These are phyloP conservation scores for Drosophila busckii DNA, from an alignment of 1,140 invertebrate genomes.

Conservation along the genomic window DNA sequence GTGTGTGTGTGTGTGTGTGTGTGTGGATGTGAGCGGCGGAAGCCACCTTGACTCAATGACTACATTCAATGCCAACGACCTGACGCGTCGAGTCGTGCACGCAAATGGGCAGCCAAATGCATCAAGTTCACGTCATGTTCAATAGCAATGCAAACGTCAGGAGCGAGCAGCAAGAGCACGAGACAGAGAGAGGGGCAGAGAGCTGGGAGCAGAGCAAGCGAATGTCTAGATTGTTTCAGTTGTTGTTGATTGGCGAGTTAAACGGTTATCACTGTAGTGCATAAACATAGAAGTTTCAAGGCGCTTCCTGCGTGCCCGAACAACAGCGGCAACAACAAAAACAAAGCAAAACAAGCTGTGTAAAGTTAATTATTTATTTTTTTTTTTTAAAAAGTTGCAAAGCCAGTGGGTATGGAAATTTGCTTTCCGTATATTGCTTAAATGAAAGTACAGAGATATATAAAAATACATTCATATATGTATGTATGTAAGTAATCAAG, in stretches of 20 bases:
- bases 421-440: conserved; percentile 56
- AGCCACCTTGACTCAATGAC: conserved; percentile 78
- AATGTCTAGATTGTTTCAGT: conserved; percentile 28
- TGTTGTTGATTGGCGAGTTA: conserved; percentile 26
- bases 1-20: conserved; percentile 5
- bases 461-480: not conserved
- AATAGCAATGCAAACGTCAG: conserved; percentile 39
- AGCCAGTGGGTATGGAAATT: conserved; percentile 54
- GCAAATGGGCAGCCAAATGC: conserved; percentile 52
- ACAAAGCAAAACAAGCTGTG: conserved; percentile 12
- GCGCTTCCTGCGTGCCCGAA: conserved; percentile 60
- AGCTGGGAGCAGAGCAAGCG: conserved; percentile 2
- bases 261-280: conserved; percentile 47
- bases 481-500: conserved; percentile 37
- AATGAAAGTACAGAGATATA: conserved; percentile 38
- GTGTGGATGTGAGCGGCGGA: conserved; percentile 50
- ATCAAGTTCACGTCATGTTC: conserved; percentile 61
- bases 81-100: conserved; percentile 43
- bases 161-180: no score
- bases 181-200: conserved; percentile 5
- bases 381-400: conserved; percentile 58
- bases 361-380: conserved; percentile 22
- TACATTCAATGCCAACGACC: conserved; percentile 78
- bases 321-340: conserved; percentile 6
- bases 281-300: conserved; percentile 76